Conservation (phyloP, 2,888 invertebrate genomes). For the Zhengitettix transpicula region DNA sequence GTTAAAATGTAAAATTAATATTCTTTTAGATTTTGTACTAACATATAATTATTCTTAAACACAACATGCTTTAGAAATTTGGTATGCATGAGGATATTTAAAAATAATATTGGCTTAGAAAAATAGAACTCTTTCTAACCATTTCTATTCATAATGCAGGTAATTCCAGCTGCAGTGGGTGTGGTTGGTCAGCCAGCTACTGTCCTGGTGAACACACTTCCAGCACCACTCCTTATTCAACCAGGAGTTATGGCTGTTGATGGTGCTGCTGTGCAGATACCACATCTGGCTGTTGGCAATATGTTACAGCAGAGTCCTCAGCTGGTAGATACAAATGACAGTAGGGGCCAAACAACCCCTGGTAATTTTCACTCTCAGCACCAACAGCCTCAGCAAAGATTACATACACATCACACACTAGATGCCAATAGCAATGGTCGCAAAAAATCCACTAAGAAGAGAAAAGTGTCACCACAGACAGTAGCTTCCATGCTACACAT, state of each 20-base stretch:
- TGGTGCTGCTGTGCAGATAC: conserved; percentile 44
- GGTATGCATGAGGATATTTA: too few species aligned
- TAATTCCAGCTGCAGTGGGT: conserved; percentile 34
- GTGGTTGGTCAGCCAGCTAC: conserved; percentile 45
- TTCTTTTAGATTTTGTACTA: too few species aligned
- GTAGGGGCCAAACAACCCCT: conserved; percentile 19
- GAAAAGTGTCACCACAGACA: conserved; percentile 50
- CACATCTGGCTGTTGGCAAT: conserved; percentile 44
- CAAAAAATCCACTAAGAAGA: conserved; percentile 47
- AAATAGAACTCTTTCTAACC: too few species aligned
- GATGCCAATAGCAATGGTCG: conserved; percentile 36
- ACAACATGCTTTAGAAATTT: too few species aligned
- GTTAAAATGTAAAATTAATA: too few species aligned
- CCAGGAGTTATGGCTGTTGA: conserved; percentile 63
- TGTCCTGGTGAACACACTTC: conserved; percentile 64
- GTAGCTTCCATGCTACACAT: conserved; percentile 37
- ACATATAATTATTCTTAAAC: too few species aligned
- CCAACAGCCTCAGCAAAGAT: conserved; percentile 5
- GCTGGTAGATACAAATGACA: conserved; percentile 24
- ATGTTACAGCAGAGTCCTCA: conserved; percentile 41
- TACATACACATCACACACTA: conserved; percentile 6
- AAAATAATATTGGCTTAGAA: too few species aligned
- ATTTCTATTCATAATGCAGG: conserved; percentile 28
- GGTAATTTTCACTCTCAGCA: conserved; percentile 18
- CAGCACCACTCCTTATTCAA: conserved; percentile 61